Evolutionary conservation across 1,140 invertebrate genomes (phyloP).

Genomic region (Trichomalopsis sarcophagae): DNA sequence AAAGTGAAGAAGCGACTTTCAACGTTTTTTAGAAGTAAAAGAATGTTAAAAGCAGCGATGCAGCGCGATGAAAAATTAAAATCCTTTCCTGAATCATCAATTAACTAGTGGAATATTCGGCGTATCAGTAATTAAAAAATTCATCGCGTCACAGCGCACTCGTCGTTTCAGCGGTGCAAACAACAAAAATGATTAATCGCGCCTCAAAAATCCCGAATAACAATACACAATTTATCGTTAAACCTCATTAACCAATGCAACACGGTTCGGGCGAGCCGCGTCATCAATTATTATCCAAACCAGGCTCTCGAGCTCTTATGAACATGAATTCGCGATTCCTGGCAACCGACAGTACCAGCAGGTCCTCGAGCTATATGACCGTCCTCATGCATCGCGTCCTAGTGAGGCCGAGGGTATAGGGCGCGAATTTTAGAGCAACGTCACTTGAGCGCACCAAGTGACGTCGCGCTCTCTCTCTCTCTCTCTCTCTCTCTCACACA

Average conservation of each 20-base stretch:
- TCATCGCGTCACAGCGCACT: neutral
- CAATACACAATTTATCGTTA: neutral
- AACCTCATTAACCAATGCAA: slow-evolving; percentile 4
- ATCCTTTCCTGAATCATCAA: neutral
- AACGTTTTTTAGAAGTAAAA: neutral
- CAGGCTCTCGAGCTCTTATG: neutral
- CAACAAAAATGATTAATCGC: neutral
- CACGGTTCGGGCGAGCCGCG: neutral
- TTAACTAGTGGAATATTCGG: neutral
- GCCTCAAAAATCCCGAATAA: neutral
- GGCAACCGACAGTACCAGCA: neutral
- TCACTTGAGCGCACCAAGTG: slow-evolving; percentile 51
- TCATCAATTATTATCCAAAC: slow-evolving; percentile 11
- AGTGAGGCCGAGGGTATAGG: neutral
- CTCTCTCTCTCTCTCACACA: neutral
- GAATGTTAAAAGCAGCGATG: neutral
- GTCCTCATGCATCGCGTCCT: neutral
- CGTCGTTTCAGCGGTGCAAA: neutral
- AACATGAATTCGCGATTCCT: slow-evolving; percentile 31
- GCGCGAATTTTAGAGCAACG: slow-evolving; percentile 40
- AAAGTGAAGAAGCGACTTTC: neutral
- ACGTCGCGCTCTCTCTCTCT: neutral
- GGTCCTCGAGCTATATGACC: neutral
- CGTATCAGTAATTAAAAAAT: neutral
- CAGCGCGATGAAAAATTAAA: neutral